Percentiles rank a stretch among this genome's conserved stretches.
phyloP scores from a whole-genome alignment of 2,888 invertebrate species.

The Eucera pruinosa region DNA sequence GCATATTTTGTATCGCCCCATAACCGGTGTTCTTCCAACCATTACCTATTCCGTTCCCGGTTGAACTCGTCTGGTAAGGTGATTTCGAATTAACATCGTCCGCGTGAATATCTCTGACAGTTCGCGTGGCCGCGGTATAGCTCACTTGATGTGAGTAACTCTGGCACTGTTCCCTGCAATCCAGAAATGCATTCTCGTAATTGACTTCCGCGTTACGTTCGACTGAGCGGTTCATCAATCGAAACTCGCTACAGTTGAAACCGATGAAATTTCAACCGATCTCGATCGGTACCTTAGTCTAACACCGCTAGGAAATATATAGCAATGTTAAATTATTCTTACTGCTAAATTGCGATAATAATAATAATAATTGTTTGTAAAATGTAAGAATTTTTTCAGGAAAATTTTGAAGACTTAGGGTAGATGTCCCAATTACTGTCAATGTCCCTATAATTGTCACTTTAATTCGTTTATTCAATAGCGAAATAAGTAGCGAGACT shows the following conservation, averaged over 20 bases:
- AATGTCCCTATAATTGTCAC: no score
- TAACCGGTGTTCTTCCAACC: conserved; percentile 50
- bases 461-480: no score
- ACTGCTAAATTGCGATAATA: no score
- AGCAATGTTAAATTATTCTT: no score
- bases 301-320: no score
- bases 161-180: conserved; percentile 44
- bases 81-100: conserved; percentile 48
- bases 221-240: not conserved
- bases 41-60: conserved; percentile 2
- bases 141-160: conserved; percentile 48
- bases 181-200: conserved; percentile 6
- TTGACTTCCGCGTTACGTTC: not conserved
- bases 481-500: no score
- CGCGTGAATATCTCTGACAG: conserved; percentile 29
- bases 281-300: not conserved
- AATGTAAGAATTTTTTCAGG: no score
- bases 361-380: no score
- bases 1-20: conserved; percentile 54
- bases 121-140: conserved; percentile 30
- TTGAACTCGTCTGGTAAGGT: conserved; percentile 48
- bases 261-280: conserved; percentile 6
- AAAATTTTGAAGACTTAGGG: no score
- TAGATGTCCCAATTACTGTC: no score
- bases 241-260: not conserved